phyloP scores from a whole-genome alignment of 2,888 invertebrate species.

The Chloroclysta siterata region DNA sequence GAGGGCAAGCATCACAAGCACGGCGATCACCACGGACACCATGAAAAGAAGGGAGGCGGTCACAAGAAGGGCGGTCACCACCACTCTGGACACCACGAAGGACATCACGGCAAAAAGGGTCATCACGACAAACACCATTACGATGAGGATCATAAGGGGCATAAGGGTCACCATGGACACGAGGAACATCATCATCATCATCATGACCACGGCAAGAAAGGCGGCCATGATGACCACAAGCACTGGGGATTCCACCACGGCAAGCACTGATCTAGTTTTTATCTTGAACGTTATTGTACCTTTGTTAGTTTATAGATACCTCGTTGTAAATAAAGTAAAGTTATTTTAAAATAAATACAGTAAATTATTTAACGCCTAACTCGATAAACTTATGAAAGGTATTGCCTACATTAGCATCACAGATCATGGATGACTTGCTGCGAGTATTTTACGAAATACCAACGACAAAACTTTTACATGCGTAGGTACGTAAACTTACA shows the following conservation, averaged over 20 bases:
- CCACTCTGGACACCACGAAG: conserved; percentile 90
- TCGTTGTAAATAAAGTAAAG: conserved; percentile 72
- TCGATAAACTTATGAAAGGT: not conserved
- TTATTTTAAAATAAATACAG: conserved; percentile 2
- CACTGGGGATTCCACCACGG: conserved; percentile 89
- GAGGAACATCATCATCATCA: conserved; percentile 90
- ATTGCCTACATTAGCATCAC: not conserved
- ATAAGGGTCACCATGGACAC: conserved; percentile 91
- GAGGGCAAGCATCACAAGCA: conserved; percentile 93
- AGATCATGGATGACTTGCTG: not conserved
- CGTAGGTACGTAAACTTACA: conserved; percentile 14
- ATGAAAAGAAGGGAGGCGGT: conserved; percentile 90
- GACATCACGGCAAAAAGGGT: conserved; percentile 92
- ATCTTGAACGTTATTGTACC: conserved; percentile 55
- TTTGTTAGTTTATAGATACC: conserved; percentile 64
- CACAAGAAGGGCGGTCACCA: conserved; percentile 93
- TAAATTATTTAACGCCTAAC: not conserved
- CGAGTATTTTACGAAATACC: not conserved
- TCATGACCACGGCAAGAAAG: conserved; percentile 91
- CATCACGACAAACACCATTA: conserved; percentile 93
- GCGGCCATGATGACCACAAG: conserved; percentile 90
- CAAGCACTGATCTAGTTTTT: conserved; percentile 76
- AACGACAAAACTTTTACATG: conserved; percentile 1
- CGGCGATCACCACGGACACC: conserved; percentile 91
- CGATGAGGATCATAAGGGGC: conserved; percentile 92